Evolutionary conservation across 1,140 invertebrate species (phyloP), one percentile per base, ranked within the genome.

Genomic region (Callitettix versicolor): DNA sequence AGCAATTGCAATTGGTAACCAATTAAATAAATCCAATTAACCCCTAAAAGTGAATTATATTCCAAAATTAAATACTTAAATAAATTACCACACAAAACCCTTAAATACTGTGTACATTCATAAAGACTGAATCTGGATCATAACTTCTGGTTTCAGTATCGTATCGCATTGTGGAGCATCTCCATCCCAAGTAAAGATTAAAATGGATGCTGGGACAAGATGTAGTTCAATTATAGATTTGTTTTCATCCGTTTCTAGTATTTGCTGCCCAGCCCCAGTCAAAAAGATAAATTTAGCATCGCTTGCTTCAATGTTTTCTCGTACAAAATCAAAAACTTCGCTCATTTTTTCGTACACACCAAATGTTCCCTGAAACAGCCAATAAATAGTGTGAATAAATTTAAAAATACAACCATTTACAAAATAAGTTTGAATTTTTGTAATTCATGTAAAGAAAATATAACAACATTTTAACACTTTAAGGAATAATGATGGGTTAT

Each of bases 361-460:
- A 71, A 92, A 92, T 9, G 88, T 91, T 7, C 88, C 88, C 82
- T 89, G 64, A 24, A 64, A 61, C 40, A 58, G 40, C n/a, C n/a
- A n/a, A n/a, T n/a, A n/a, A n/a, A n/a, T n/a, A n/a, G n/a, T n/a
- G n/a, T n/a, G n/a, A n/a, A n/a, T n/a, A n/a, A n/a, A n/a, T n/a
- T n/a, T n/a, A n/a, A n/a, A n/a, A n/a, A n/a, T n/a, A n/a, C n/a
- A n/a, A n/a, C n/a, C n/a, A n/a, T n/a, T n/a, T n/a, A n/a, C n/a
- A n/a, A n/a, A n/a, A n/a, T n/a, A n/a, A n/a, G n/a, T n/a, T n/a
- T n/a, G n/a, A n/a, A n/a, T n/a, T n/a, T n/a, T n/a, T n/a, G n/a
- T n/a, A n/a, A n/a, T n/a, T n/a, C n/a, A n/a, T n/a, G n/a, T n/a
- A n/a, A n/a, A n/a, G n/a, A n/a, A n/a, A n/a, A n/a, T n/a, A n/a